phyloP scores from a whole-genome alignment of 2,888 invertebrate species.

The Nysson spinosus region DNA sequence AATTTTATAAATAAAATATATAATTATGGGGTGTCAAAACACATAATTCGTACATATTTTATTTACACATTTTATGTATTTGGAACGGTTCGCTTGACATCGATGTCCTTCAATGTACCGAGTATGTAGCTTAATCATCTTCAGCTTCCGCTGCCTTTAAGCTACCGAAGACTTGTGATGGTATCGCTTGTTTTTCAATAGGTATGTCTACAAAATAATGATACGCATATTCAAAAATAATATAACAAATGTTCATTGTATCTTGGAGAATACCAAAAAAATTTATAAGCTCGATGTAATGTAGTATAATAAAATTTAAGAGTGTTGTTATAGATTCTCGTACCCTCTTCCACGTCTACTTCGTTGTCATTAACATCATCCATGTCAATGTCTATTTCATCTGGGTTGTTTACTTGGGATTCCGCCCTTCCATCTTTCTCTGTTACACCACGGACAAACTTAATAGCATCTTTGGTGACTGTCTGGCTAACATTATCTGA shows the following conservation, averaged over 20 bases:
- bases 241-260: constrained; percentile 8
- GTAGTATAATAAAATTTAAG: constrained; percentile 24
- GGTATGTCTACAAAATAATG: constrained; percentile 80
- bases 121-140: constrained; percentile 37
- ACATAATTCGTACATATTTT: constrained; percentile 18
- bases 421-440: constrained; percentile 84
- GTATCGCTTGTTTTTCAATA: constrained; percentile 91
- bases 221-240: constrained; percentile 8
- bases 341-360: constrained; percentile 78
- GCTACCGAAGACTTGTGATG: constrained; percentile 94
- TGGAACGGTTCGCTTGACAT: not conserved
- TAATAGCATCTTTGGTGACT: constrained; percentile 81
- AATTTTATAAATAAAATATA: constrained; percentile 1
- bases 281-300: constrained; percentile 34
- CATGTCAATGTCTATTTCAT: constrained; percentile 91
- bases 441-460: constrained; percentile 93
- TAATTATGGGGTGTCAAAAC: constrained; percentile 14
- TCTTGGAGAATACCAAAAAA: constrained; percentile 11
- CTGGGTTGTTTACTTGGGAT: constrained; percentile 88
- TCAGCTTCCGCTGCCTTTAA: constrained; percentile 77
- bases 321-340: constrained; percentile 10
- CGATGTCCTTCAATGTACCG: no score
- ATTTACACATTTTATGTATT: constrained; percentile 24
- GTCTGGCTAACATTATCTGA: constrained; percentile 55
- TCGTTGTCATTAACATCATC: constrained; percentile 83